Base-by-base conservation (phyloP, 2,113 vertebrate genomes). In the Tupaia chinensis region DNA sequence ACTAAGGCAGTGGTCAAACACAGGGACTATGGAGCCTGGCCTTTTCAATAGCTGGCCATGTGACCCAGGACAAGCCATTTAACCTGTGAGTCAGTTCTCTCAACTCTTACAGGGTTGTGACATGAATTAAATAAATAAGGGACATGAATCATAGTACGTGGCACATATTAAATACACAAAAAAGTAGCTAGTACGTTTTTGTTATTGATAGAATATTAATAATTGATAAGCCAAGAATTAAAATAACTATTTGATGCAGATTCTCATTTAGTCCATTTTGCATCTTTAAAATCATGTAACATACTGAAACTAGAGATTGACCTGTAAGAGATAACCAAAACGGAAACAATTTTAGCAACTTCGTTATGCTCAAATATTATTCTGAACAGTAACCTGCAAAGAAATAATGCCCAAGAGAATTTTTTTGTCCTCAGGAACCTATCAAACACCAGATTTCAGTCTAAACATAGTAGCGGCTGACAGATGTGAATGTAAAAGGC, bases 151-250 rank as follows among this genome's bases (percentile, higher is more conserved):
- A 72, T 7, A 69, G 22, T 88, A 83, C 14, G 23, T 83, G 23
- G 20, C 22, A 92, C 13, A 68, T 3, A 25, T 22, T 63, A 86
- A 95, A 83, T 23, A 20, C 17, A 82, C 44, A 94, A 93, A 84
- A 34, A 8, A 61, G 9, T 32, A 53, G 16, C 12, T 73, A 60
- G 14, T 54, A 44, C 32, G 44, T 61, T 77, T 70, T 63, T 56
- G 76, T 82, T 95, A 92, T 61, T 85, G 8, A 93, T 12, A 89
- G 25, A 66, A 97, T 78, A 58, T 9, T 94, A 85, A 85, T 44
- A 66, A 89, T 44, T 66, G 80, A 72, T 76, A 85, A 72, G 34
- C 16, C 34, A 87, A 73, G 7, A 19, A 81, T 44, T 5, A 3
- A 92, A 96, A 78, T 70, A 81, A 85, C 13, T 91, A 93, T 74